These are phyloP conservation scores for Dendrophyllia cribrosa DNA, from an alignment of 64 coral and sea anemone species.

Conservation along the genomic window DNA sequence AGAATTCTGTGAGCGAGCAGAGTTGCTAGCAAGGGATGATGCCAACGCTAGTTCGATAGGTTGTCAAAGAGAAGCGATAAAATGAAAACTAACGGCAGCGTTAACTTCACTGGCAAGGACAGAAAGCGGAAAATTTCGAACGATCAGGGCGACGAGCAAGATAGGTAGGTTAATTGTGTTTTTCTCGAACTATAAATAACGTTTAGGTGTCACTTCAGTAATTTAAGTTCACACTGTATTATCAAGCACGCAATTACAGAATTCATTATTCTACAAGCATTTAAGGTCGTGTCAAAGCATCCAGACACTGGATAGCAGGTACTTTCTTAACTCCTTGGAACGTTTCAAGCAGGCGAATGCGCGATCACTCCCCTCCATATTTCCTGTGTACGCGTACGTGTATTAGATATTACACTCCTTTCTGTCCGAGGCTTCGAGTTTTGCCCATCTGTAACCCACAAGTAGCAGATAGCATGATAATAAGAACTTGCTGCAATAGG, in stretches of 20 bases:
- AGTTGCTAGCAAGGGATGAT: neutral
- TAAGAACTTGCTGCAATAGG: neutral
- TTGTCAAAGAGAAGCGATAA: neutral
- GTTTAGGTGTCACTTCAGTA: conserved; percentile 16
- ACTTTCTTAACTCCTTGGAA: neutral
- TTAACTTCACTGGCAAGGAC: conserved; percentile 13
- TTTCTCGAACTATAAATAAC: conserved; percentile 8
- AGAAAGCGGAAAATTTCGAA: conserved; percentile 13
- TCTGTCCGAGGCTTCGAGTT: neutral
- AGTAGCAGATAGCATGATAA: neutral
- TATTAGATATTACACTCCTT: neutral
- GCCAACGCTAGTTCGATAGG: neutral
- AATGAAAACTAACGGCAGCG: conserved; percentile 16
- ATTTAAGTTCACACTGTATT: conserved; percentile 40
- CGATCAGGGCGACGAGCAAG: neutral
- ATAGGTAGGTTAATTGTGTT: conserved; percentile 18
- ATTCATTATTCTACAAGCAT: conserved; percentile 40
- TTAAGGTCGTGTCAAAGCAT: neutral
- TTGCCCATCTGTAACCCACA: neutral
- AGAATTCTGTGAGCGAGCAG: conserved; percentile 3
- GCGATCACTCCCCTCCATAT: neutral
- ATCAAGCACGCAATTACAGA: conserved; percentile 40
- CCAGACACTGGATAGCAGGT: neutral
- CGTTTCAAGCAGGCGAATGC: neutral
- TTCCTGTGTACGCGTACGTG: neutral